These are phyloP conservation scores for Hetaerina americana DNA, from an alignment of 1,140 invertebrate genomes.

Conservation along the genomic window DNA sequence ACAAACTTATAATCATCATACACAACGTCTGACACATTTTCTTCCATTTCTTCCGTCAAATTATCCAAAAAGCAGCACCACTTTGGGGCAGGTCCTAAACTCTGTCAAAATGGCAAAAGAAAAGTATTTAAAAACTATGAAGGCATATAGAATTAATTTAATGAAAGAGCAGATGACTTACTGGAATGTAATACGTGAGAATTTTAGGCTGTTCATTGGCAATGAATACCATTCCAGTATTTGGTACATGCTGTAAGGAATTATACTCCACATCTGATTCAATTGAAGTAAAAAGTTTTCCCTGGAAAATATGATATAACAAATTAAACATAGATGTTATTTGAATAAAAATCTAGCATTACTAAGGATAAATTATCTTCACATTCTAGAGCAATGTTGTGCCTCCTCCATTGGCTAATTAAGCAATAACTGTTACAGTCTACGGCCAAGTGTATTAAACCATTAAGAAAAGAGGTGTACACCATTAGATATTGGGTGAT, in stretches of 20 bases:
- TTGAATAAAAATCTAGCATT: too few species aligned
- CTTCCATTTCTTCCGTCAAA: slow-evolving; percentile 93
- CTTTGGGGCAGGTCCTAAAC: slow-evolving; percentile 85
- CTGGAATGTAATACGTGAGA: slow-evolving; percentile 86
- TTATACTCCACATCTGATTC: slow-evolving; percentile 77
- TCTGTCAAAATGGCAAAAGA: slow-evolving; percentile 29
- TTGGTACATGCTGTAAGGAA: slow-evolving; percentile 77
- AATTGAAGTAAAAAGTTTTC: slow-evolving; percentile 85
- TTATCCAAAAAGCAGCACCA: slow-evolving; percentile 97
- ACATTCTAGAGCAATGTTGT: too few species aligned
- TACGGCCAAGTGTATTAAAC: too few species aligned
- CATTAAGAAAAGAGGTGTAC: too few species aligned
- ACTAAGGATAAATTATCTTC: too few species aligned
- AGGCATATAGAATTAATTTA: background rate
- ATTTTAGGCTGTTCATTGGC: slow-evolving; percentile 92
- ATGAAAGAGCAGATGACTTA: slow-evolving; percentile 26
- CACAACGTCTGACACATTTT: slow-evolving; percentile 50
- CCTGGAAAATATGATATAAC: slow-evolving; percentile 42
- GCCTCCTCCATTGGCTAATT: too few species aligned
- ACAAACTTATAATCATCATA: slow-evolving; percentile 99
- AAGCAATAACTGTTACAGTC: too few species aligned
- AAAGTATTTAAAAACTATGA: background rate
- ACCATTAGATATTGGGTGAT: too few species aligned
- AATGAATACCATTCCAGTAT: slow-evolving; percentile 84
- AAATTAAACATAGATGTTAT: slow-evolving; percentile 3